phyloP scores from a whole-genome alignment of 2,113 vertebrate genomes.

The Balaenoptera acutorostrata region DNA sequence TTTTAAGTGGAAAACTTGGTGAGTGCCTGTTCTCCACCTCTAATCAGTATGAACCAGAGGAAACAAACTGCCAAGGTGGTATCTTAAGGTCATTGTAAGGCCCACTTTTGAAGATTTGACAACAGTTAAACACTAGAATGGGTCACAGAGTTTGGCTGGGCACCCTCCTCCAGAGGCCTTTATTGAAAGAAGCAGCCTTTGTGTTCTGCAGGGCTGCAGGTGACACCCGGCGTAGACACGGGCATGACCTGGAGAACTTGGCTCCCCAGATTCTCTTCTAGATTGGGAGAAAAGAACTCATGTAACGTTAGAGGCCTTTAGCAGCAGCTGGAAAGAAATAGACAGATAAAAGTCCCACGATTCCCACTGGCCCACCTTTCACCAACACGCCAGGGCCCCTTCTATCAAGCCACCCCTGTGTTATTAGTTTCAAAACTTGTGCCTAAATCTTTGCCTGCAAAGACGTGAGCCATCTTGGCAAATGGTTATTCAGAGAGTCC shows the following conservation, averaged over 20 bases:
- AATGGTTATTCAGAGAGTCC: neutral
- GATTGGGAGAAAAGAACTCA: neutral
- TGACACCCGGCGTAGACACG: neutral
- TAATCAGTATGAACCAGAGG: neutral
- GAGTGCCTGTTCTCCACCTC: neutral
- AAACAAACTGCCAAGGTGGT: neutral
- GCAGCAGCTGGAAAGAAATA: neutral
- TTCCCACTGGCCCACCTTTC: neutral
- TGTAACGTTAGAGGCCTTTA: neutral
- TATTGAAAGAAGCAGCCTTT: neutral
- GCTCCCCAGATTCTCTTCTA: neutral
- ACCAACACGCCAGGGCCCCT: neutral
- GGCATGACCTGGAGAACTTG: neutral
- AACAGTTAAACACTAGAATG: neutral
- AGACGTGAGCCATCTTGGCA: neutral
- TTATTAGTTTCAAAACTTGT: neutral
- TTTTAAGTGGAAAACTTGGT: conserved; percentile 17
- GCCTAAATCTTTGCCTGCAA: neutral
- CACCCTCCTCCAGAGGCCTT: neutral
- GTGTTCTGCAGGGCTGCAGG: neutral
- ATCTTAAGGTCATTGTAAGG: neutral
- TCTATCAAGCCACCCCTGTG: neutral
- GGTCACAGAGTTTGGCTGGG: neutral
- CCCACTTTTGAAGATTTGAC: neutral
- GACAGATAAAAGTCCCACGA: neutral